Evolutionary conservation across 2,888 invertebrate species (phyloP).

Genomic region (Camponotus fellah): DNA sequence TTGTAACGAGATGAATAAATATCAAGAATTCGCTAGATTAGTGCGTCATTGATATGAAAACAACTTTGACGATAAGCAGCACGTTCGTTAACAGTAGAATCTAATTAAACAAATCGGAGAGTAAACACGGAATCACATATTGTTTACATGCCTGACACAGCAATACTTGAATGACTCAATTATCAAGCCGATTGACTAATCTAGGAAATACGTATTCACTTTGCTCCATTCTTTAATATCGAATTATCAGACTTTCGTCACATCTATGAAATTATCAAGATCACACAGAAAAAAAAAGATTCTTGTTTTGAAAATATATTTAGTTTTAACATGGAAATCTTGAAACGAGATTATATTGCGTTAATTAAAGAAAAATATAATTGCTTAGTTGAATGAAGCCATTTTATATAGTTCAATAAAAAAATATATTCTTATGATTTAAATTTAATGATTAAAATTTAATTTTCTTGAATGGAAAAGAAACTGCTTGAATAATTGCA

Average conservation of each 20-base stretch:
- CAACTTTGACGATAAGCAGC: conserved; percentile 27
- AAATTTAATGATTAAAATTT: no score
- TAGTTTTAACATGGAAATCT: no score
- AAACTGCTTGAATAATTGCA: no score
- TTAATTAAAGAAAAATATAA: no score
- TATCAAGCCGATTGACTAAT: conserved; percentile 10
- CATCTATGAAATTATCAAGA: background rate
- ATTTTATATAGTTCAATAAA: no score
- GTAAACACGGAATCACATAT: conserved; percentile 39
- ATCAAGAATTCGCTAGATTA: conserved; percentile 36
- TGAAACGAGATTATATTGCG: no score
- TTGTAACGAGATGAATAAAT: conserved; percentile 17
- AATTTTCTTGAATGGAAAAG: no score
- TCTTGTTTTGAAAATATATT: no score
- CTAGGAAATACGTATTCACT: background rate
- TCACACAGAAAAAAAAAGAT: background rate
- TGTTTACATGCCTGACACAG: conserved; percentile 22
- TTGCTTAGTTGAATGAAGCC: no score
- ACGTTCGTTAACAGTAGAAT: conserved; percentile 21
- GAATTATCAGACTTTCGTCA: conserved; percentile 9
- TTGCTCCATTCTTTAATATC: background rate
- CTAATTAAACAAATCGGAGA: conserved; percentile 43
- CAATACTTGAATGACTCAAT: conserved; percentile 38
- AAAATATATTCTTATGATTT: no score
- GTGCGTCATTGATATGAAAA: conserved; percentile 33